Conservation (phyloP, 2,797 vertebrate genomes). For the Liparis tanakae region DNA sequence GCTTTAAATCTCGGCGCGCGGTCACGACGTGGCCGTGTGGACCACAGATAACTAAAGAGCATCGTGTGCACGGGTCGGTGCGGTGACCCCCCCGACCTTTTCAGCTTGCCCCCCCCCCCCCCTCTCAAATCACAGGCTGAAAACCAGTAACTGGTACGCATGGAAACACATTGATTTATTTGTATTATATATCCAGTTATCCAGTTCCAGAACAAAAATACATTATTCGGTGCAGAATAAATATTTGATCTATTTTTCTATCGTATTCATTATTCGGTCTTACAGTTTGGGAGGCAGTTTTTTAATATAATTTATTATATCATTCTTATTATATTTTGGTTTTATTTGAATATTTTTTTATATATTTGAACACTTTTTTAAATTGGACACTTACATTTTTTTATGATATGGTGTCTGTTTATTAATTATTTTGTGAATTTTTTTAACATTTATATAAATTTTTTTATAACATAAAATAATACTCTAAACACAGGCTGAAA, state of each 20-base stretch:
- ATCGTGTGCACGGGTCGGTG: neutral
- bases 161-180: neutral
- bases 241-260: neutral
- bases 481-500: neutral
- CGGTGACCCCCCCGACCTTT: neutral
- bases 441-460: no score
- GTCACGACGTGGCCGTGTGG: constrained; percentile 9
- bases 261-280: neutral
- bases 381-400: no score
- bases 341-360: neutral
- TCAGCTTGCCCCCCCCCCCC: neutral
- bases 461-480: no score
- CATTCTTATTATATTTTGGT: no score
- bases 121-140: neutral
- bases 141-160: neutral
- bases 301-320: no score
- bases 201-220: neutral
- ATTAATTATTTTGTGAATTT: no score
- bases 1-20: neutral
- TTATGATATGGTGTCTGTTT: no score
- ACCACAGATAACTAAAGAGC: constrained; percentile 8
- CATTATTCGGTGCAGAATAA: neutral
- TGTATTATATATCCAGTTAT: neutral
- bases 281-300: neutral
- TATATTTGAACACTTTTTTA: neutral